Conservation (phyloP, 2,888 invertebrate species). For the Philereme transversata region DNA sequence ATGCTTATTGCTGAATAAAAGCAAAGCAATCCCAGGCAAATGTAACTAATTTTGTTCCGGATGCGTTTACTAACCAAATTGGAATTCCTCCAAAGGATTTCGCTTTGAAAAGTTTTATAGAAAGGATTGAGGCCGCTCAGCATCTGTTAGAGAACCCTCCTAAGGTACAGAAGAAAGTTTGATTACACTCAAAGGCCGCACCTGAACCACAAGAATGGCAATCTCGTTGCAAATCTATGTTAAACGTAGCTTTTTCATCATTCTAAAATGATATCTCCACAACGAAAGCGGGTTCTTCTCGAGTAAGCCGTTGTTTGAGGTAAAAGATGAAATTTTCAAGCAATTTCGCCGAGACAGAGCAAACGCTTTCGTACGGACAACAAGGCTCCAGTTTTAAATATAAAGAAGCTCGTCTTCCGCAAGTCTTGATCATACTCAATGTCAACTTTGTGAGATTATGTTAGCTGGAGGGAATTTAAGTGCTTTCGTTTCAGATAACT, state of each 20-base stretch:
- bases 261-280: constrained; percentile 20
- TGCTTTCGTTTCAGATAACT: constrained; percentile 21
- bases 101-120: constrained; percentile 52
- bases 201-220: constrained; percentile 22
- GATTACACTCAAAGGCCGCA: constrained; percentile 36
- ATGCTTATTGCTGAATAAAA: constrained; percentile 11
- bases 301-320: constrained; percentile 38
- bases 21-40: constrained; percentile 43
- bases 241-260: constrained; percentile 23
- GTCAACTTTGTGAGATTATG: constrained; percentile 38
- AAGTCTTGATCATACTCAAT: constrained; percentile 40
- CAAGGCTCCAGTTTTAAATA: constrained; percentile 47
- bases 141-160: constrained; percentile 37
- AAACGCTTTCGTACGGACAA: constrained; percentile 41
- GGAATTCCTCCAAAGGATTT: constrained; percentile 53
- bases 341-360: constrained; percentile 49
- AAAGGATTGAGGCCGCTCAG: constrained; percentile 47
- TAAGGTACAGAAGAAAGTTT: constrained; percentile 43
- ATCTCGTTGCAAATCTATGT: constrained; percentile 23
- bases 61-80: constrained; percentile 55
- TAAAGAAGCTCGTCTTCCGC: constrained; percentile 44
- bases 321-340: constrained; percentile 50
- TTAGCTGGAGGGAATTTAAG: constrained; percentile 22
- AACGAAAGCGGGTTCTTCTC: constrained; percentile 16
- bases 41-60: constrained; percentile 44